Percentiles rank a stretch among this genome's conserved stretches.
Evolutionary conservation across 2,113 vertebrate species (phyloP).

Genomic region (Danionella cerebrum): DNA sequence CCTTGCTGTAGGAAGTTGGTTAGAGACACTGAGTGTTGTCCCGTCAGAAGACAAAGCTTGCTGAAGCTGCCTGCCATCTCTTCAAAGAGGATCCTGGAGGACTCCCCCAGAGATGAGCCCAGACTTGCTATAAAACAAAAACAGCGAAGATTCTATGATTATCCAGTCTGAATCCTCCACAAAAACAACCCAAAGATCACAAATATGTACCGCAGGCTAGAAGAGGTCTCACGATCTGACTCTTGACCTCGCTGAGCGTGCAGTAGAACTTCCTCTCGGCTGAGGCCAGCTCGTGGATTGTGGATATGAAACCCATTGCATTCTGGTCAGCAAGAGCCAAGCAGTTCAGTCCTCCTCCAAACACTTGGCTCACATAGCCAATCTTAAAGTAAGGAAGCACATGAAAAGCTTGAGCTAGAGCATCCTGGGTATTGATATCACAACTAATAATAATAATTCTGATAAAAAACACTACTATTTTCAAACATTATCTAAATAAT

Average conservation of each 20-base stretch:
- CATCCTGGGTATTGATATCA: no score
- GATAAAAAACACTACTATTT: no score
- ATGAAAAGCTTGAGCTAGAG: background rate
- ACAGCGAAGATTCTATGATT: background rate
- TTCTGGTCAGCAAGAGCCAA: conserved; percentile 80
- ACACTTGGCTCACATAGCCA: conserved; percentile 81
- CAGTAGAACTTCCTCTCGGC: conserved; percentile 82
- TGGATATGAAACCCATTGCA: conserved; percentile 84
- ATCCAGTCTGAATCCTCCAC: background rate
- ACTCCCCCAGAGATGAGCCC: conserved; percentile 53
- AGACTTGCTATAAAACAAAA: conserved; percentile 69
- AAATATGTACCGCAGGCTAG: conserved; percentile 73
- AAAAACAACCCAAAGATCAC: background rate
- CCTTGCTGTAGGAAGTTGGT: conserved; percentile 76
- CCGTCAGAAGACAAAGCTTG: conserved; percentile 79
- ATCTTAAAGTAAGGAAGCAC: conserved; percentile 57
- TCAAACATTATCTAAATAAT: no score
- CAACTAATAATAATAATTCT: no score
- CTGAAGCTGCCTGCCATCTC: conserved; percentile 78
- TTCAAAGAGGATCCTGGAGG: conserved; percentile 73
- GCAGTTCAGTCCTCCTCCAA: conserved; percentile 75
- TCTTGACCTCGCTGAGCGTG: conserved; percentile 72
- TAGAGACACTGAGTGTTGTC: conserved; percentile 81
- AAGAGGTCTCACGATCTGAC: conserved; percentile 78
- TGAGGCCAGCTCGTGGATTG: conserved; percentile 84